Evolutionary conservation across 2,888 invertebrate genomes (phyloP), one percentile per base, ranked within the genome.

Genomic region (Synergus japonicus): DNA sequence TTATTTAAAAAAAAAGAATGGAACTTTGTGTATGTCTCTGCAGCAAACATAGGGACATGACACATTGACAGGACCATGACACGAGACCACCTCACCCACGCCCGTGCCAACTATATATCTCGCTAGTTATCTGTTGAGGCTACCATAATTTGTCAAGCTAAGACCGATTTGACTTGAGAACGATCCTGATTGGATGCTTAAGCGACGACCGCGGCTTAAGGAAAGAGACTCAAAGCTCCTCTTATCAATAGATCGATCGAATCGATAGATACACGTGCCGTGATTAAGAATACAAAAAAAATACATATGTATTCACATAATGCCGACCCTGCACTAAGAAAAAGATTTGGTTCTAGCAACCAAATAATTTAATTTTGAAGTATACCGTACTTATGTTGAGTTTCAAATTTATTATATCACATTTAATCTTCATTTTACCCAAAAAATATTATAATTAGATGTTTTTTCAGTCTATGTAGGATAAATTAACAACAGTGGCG

Each of bases 141-240:
- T 84, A 86, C 83, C 77, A 86, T 83, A 89, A 88, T 89, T 89
- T 87, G 88, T 89, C 89, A 89, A 87, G 84, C 78, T 76, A 67
- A 82, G 83, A 78, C 79, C 81, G 86, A 83, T 83, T 79, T 78
- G 76, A 43, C 77, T 65, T 22, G 73, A 73, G 78, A 64, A 79
- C 66, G 78, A 80, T 65, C 41, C 76, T 83, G 87, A 85, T 86
- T 81, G 82, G 80, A 79, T 77, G 78, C 78, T 78, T 44, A 67
- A 67, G 44, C 37, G 41, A 15, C 63, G 78, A 78, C 54, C 18
- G 18, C n/a, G 46, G 54, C 69, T 69, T 49, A 69, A 69, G 69
- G 73, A 69, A 29, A 44, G 44, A 73, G 37, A 69, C 46, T 69
- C 29, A 44, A 46, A 69, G n/a, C 15, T 46, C 12, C n/a, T 37